These are phyloP conservation scores for Apodemia zela DNA, from an alignment of 2,888 invertebrate genomes.

Conservation along the genomic window DNA sequence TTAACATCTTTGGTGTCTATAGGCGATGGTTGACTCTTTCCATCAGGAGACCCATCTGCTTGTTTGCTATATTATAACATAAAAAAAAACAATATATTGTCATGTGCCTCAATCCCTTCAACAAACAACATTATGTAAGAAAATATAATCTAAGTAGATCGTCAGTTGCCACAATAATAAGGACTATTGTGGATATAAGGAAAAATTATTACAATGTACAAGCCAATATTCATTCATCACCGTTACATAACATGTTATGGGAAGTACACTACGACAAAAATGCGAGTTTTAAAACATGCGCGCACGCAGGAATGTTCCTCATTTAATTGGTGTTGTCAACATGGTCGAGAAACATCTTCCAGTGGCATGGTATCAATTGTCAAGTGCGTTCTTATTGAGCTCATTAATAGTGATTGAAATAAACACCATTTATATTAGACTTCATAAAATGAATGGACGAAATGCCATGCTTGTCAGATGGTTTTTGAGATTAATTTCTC, in stretches of 20 bases:
- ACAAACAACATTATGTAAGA: too few species aligned
- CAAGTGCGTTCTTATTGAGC: conserved; percentile 58
- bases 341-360: conserved; percentile 45
- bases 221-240: too few species aligned
- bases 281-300: neutral
- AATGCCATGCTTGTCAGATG: neutral
- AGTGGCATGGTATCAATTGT: conserved; percentile 39
- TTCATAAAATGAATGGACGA: conserved; percentile 11
- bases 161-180: too few species aligned
- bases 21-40: too few species aligned
- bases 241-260: neutral
- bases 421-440: conserved; percentile 21
- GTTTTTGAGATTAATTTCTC: neutral
- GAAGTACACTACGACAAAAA: neutral
- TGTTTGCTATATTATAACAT: too few species aligned
- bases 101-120: too few species aligned
- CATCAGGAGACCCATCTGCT: too few species aligned
- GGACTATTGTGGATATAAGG: too few species aligned
- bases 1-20: too few species aligned
- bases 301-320: neutral
- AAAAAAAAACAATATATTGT: too few species aligned
- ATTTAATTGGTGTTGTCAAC: conserved; percentile 24
- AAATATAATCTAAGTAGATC: too few species aligned
- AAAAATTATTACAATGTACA: too few species aligned
- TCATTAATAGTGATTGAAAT: conserved; percentile 47